Evolutionary conservation across 2,888 invertebrate species (phyloP), one percentile per base, ranked within the genome.

Genomic region (Chymomyza fuscimana): DNA sequence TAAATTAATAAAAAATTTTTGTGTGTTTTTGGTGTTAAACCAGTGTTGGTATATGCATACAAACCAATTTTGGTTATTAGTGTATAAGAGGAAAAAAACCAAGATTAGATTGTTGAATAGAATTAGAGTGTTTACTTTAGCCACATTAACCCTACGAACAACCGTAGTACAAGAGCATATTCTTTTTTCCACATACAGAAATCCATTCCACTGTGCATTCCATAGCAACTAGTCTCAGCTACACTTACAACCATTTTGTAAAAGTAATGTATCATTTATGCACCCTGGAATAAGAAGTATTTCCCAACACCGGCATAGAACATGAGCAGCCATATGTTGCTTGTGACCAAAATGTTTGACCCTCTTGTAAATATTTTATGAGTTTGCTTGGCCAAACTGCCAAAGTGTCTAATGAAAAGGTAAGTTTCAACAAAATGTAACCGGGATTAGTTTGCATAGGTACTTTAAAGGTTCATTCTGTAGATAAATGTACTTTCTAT

Each of bases 311-410:
- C 4, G 32, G 32, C 32, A 9, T 9, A 32, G 7, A 7, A 32
- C 7, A 32, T 7, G 32, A 32, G 32, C 32, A 7, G 32, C 58
- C 58, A 58, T 58, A 58, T 58, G 58, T 58, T 25, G 58, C 15
- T 7, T 19, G 22, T 22, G 19, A 58, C 19, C 58, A 25, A 46
- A 6, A 46, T 66, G 62, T 68, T 54, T 66, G 68, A 77, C 78
- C 69, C 68, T 69, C 72, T 62, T 25, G 69, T 68, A 54, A 74
- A 65, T 71, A 78, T 69, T 71, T 73, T 63, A 74, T 72, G 69
- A 67, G 60, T 67, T 67, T 67, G 5, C 63, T 46, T 61, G 71
- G 63, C 40, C 63, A 63, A 56, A 72, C 22, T 12, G 64, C n/a
- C 32, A 10, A 16, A 15, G n/a, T 25, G 52, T 5, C 36, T 4